Conservation (phyloP, 2,113 vertebrate species). For the Anser brachyrhynchus region DNA sequence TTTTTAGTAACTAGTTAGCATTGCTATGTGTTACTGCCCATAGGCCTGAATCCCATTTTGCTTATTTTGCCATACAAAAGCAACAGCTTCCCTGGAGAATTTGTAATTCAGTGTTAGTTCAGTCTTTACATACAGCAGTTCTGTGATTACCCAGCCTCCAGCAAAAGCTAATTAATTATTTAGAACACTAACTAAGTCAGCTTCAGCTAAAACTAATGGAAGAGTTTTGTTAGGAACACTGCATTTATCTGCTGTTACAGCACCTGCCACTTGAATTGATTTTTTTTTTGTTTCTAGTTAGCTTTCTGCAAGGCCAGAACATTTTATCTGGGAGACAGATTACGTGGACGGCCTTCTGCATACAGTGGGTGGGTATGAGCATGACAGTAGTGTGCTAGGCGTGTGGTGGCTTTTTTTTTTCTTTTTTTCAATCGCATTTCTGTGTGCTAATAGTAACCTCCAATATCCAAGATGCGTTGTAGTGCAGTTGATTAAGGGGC, state of each 20-base stretch:
- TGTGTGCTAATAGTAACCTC: neutral
- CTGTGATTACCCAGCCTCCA: neutral
- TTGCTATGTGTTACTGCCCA: neutral
- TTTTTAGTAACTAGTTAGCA: neutral
- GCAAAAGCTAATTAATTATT: neutral
- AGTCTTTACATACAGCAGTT: neutral
- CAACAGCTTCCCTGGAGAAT: neutral
- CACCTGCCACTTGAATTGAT: neutral
- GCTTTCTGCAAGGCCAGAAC: neutral
- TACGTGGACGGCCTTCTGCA: neutral
- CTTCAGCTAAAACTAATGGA: neutral
- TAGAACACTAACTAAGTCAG: neutral
- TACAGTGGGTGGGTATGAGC: fast-evolving
- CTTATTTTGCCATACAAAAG: neutral
- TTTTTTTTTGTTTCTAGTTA: neutral
- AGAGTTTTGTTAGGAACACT: neutral
- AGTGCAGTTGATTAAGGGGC: neutral
- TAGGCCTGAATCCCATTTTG: neutral
- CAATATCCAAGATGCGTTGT: neutral
- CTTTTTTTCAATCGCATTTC: neutral
- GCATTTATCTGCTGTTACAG: neutral
- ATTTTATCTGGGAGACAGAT: neutral
- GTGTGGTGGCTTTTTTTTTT: fast-evolving
- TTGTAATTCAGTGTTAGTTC: neutral
- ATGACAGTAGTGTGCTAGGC: neutral